A percentile compares a stretch with the other conserved stretches of the same genome.
These are phyloP conservation scores for Cerastis leucographa DNA, from an alignment of 2,888 invertebrate genomes.

Conservation along the genomic window DNA sequence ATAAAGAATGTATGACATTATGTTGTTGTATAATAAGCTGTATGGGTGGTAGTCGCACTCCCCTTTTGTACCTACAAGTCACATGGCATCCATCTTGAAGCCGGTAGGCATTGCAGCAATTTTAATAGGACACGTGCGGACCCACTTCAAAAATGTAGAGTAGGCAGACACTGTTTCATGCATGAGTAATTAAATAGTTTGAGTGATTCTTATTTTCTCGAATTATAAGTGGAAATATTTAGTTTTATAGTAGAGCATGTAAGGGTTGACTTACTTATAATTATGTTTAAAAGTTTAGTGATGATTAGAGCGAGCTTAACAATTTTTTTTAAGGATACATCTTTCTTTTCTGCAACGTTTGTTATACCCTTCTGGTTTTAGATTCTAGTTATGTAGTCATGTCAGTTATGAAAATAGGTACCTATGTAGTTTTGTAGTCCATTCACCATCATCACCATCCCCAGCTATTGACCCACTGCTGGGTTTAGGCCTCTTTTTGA, in stretches of 20 bases:
- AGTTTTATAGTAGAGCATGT: not conserved
- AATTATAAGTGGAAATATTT: not conserved
- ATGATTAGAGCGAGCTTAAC: not conserved
- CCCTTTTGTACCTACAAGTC: not conserved
- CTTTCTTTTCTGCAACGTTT: not conserved
- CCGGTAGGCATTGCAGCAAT: constrained; percentile 16
- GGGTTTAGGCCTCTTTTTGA: not conserved
- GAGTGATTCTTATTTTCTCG: not conserved
- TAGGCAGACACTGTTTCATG: not conserved
- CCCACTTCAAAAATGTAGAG: constrained; percentile 27
- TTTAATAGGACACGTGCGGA: constrained; percentile 38
- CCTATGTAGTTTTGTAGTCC: no score
- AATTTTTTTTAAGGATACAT: not conserved
- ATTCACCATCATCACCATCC: not conserved
- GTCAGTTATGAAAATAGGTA: no score
- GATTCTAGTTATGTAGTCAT: not conserved
- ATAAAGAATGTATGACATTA: constrained; percentile 4
- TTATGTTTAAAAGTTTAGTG: not conserved
- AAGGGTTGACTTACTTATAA: not conserved
- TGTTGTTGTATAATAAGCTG: not conserved
- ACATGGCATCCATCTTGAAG: constrained; percentile 23
- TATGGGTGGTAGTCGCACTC: not conserved
- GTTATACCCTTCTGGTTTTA: not conserved
- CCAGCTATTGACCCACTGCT: not conserved
- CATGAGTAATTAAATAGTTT: constrained; percentile 5